Conservation (phyloP, 2,888 invertebrate species). For the Dorcus parallelipipedus region DNA sequence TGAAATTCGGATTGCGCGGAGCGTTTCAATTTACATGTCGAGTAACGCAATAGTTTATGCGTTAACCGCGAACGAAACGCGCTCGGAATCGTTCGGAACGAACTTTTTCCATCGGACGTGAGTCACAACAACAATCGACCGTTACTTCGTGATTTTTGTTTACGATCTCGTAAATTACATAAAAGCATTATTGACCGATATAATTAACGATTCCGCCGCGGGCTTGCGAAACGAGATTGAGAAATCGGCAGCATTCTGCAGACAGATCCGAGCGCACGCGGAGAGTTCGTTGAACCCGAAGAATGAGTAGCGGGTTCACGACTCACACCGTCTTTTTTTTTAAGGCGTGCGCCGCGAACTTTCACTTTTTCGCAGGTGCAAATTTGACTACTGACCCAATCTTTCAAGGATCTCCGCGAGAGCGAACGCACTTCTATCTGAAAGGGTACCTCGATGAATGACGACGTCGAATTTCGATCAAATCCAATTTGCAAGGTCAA, state of each 20-base stretch:
- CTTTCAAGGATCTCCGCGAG: constrained; percentile 17
- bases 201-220: constrained; percentile 1
- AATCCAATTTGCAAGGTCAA: too few species aligned
- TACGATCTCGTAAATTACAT: background rate
- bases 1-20: too few species aligned
- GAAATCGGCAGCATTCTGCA: background rate
- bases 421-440: background rate
- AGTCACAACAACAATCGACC: too few species aligned
- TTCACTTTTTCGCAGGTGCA: constrained; percentile 49
- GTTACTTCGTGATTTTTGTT: too few species aligned
- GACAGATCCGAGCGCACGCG: background rate
- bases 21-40: too few species aligned
- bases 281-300: background rate
- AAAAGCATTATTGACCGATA: background rate
- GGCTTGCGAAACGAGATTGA: background rate
- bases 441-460: too few species aligned
- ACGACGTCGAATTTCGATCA: too few species aligned
- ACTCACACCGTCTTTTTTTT: constrained; percentile 37
- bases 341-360: constrained; percentile 38
- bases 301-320: constrained; percentile 33
- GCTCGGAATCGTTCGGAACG: too few species aligned
- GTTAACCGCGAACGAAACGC: too few species aligned
- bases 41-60: too few species aligned
- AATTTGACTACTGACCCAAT: constrained; percentile 37
- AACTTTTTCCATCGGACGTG: too few species aligned